Percentiles rank a stretch among this genome's conserved stretches.
Conservation (phyloP, 2,888 invertebrate species). For the Aphidius colemani region DNA sequence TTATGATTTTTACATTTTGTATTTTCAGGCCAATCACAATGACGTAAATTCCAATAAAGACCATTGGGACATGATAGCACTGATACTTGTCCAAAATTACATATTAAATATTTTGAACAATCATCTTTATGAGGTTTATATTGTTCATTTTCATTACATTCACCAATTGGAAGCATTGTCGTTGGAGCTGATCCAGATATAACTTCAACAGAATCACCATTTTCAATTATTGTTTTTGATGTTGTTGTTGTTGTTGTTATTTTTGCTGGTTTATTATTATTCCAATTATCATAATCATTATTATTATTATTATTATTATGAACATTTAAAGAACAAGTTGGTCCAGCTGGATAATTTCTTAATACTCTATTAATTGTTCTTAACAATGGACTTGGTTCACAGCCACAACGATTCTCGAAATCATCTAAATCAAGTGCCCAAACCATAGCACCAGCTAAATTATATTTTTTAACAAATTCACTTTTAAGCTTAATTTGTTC, state of each 20-base stretch:
- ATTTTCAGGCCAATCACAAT: conserved; percentile 82
- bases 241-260: conserved; percentile 33
- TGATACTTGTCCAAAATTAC: conserved; percentile 74
- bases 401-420: conserved; percentile 79
- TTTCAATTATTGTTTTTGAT: conserved; percentile 36
- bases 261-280: conserved; percentile 18
- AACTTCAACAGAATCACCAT: conserved; percentile 48
- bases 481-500: conserved; percentile 83
- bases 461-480: conserved; percentile 78
- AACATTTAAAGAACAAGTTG: conserved; percentile 65
- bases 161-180: conserved; percentile 48
- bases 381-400: conserved; percentile 80
- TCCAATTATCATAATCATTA: background rate
- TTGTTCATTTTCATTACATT: conserved; percentile 63
- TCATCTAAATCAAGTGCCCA: conserved; percentile 90
- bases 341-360: conserved; percentile 70
- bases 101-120: conserved; percentile 80
- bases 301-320: conserved; percentile 16
- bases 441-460: conserved; percentile 84
- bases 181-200: conserved; percentile 42
- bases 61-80: conserved; percentile 76
- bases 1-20: conserved; percentile 63
- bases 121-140: conserved; percentile 70
- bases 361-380: conserved; percentile 81
- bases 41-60: conserved; percentile 78